Evolutionary conservation across 2,888 invertebrate genomes (phyloP), one percentile per base, ranked within the genome.

Genomic region (Lagria hirta): DNA sequence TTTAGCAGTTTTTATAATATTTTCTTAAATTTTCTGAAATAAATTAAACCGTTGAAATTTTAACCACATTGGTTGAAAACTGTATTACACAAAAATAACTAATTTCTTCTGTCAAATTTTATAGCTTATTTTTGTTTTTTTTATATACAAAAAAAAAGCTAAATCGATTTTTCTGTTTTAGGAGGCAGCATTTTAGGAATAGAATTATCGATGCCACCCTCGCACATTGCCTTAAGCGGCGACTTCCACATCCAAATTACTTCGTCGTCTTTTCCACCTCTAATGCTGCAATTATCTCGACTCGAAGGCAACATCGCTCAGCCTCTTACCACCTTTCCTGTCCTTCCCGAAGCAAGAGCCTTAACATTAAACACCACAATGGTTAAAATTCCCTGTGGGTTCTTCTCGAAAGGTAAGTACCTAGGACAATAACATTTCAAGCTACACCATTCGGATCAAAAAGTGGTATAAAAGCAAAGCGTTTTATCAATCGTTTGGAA

Each of bases 211-310:
- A 65, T 87, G 58, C 87, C 88, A n/a, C 77, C 81, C 52, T 79
- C 82, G 28, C 84, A 88, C 66, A 83, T 84, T 45, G 88, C 88
- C 16, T 73, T 89, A 57, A 86, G 86, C 54, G 88, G 88, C 52
- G 88, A 89, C 70, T 79, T 89, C 45, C 83, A 82, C 66, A 79
- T 89, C 54, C 79, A 79, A 67, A 79, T 88, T 58, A 62, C 71
- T 30, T 74, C 75, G 10, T 66, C 73, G 14, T 66, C 72, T 14
- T 68, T 69, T 52, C 63, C 69, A 27, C 69, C 69, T 43, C 61
- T 70, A 24, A 57, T 68, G 28, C 62, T 73, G 54, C 71, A 70
- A 53, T 60, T 71, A 41, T 72, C 80, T 65, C 60, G 75, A 53
- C 52, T 72, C 59, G 67, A 76, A 64, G 65, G 70, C 60, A 68